phyloP scores from a whole-genome alignment of 1,140 invertebrate species.

The Trachymyrmex septentrionalis region DNA sequence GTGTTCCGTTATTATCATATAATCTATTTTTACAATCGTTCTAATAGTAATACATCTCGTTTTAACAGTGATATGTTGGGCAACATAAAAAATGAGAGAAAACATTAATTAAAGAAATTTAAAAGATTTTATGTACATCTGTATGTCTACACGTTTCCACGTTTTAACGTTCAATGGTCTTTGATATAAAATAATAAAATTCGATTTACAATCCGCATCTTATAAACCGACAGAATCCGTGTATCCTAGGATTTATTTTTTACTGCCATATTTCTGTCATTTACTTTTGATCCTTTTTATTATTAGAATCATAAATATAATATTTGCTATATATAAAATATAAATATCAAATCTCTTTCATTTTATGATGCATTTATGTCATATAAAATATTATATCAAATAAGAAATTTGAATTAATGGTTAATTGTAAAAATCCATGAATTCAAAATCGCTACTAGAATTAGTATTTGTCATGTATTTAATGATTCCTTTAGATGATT shows the following conservation, averaged over 20 bases:
- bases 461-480: not conserved
- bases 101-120: conserved; percentile 17
- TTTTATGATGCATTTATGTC: not conserved
- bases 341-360: not conserved
- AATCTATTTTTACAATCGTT: conserved; percentile 27
- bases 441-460: not conserved
- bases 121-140: not conserved
- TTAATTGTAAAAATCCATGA: not conserved
- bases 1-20: conserved; percentile 42
- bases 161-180: not conserved
- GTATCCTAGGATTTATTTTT: not conserved
- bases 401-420: not conserved
- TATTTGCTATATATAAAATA: no score
- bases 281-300: not conserved
- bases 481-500: not conserved
- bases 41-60: not conserved
- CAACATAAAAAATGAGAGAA: not conserved
- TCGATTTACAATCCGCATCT: not conserved
- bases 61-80: not conserved
- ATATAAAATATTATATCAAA: not conserved
- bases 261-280: not conserved
- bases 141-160: not conserved
- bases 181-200: not conserved
- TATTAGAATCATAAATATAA: not conserved
- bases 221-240: not conserved